Percentiles rank a stretch among this genome's conserved stretches.
These are phyloP conservation scores for Torymus texanus DNA, from an alignment of 2,888 invertebrate genomes.

Conservation along the genomic window DNA sequence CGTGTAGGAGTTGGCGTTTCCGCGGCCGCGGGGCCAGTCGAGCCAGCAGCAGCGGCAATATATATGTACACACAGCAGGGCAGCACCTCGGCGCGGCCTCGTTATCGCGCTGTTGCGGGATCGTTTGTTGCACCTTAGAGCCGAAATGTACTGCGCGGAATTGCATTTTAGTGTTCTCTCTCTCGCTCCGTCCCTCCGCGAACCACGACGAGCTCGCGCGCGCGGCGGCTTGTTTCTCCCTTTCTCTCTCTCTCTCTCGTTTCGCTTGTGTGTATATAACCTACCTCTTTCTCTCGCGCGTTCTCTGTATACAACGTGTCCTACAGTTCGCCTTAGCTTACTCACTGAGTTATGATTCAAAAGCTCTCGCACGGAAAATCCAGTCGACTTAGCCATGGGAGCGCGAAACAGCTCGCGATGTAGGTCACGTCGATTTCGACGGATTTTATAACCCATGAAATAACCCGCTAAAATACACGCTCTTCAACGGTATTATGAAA, in stretches of 20 bases:
- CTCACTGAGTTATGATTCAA: conserved; percentile 36
- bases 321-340: not conserved
- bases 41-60: not conserved
- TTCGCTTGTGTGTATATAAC: no score
- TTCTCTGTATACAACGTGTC: not conserved
- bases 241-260: not conserved
- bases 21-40: not conserved
- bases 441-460: conserved; percentile 8
- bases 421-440: conserved; percentile 42
- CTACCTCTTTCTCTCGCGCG: not conserved
- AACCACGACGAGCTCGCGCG: no score
- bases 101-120: conserved; percentile 46
- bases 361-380: conserved; percentile 42
- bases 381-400: conserved; percentile 20
- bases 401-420: conserved; percentile 11
- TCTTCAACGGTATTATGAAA: conserved; percentile 11
- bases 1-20: conserved; percentile 34
- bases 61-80: no score
- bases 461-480: not conserved
- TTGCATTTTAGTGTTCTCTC: conserved; percentile 43
- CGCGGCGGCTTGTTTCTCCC: conserved; percentile 10
- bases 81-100: conserved; percentile 12
- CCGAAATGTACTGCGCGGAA: conserved; percentile 46
- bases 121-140: conserved; percentile 49
- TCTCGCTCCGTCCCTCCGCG: not conserved